Evolutionary conservation across 2,113 vertebrate species (phyloP).

Genomic region (Rhegmatorhina hoffmannsi): DNA sequence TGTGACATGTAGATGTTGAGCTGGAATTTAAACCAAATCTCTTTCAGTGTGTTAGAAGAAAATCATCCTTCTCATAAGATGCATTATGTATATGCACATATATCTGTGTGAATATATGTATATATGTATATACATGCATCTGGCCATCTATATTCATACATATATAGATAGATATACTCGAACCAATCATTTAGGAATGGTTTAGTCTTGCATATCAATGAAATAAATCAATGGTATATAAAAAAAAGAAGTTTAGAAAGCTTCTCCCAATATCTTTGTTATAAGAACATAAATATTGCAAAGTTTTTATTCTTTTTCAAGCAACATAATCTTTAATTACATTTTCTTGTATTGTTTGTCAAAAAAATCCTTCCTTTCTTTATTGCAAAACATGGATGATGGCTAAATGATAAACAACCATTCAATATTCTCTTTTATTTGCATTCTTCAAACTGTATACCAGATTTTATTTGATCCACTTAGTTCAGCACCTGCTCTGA

Average conservation of each 20-base stretch:
- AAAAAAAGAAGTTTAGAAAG: neutral
- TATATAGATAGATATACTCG: neutral
- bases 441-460: neutral
- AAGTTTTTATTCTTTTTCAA: neutral
- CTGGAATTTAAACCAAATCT: constrained; percentile 7
- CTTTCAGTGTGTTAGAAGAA: neutral
- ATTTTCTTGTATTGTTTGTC: neutral
- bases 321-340: neutral
- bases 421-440: neutral
- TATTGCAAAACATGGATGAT: neutral
- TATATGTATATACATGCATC: neutral
- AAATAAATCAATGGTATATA: neutral
- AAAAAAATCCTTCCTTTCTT: neutral
- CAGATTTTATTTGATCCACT: neutral
- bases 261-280: neutral
- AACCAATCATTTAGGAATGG: neutral
- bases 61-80: neutral
- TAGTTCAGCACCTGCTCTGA: neutral
- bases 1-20: neutral
- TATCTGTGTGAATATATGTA: neutral
- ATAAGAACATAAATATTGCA: neutral
- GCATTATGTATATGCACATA: neutral
- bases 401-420: neutral
- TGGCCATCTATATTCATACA: neutral
- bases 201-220: neutral